Conservation (phyloP, 2,888 invertebrate species). For the Epirrhoe alternata region DNA sequence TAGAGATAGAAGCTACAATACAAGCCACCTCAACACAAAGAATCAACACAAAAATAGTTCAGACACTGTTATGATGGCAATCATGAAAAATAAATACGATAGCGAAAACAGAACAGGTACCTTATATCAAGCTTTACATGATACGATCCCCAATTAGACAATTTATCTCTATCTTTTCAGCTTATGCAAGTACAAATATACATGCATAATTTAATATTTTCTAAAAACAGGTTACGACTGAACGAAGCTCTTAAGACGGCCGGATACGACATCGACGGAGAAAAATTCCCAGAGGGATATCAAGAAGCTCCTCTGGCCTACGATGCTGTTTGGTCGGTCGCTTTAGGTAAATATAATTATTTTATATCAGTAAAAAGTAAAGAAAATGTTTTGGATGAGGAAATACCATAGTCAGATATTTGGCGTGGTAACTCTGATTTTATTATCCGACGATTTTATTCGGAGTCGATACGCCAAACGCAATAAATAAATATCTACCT, state of each 20-base stretch:
- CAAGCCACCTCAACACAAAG: no score
- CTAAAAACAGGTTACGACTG: slow-evolving; percentile 87
- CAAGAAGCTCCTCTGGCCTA: slow-evolving; percentile 99
- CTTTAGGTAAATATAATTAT: slow-evolving; percentile 87
- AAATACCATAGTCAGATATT: no score
- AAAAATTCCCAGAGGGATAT: slow-evolving; percentile 96
- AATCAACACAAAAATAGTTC: slow-evolving; percentile 25
- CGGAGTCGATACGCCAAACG: no score
- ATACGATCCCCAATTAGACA: no score
- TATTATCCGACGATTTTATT: no score
- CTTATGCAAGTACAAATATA: no score
- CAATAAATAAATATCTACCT: no score
- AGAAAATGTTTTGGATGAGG: no score
- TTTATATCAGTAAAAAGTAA: not conserved
- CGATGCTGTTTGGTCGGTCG: slow-evolving; percentile 99
- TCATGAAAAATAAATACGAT: not conserved
- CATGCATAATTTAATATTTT: slow-evolving; percentile 41
- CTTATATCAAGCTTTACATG: no score
- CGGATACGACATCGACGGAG: slow-evolving; percentile 94
- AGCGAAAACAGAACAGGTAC: no score
- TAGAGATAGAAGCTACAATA: not conserved
- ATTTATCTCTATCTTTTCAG: no score
- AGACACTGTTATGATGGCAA: slow-evolving; percentile 22
- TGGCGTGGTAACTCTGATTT: no score
- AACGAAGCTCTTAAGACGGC: slow-evolving; percentile 92